Percentiles rank a stretch among this genome's conserved stretches.
phyloP scores from a whole-genome alignment of 2,797 vertebrate species.

The Falco naumanni region DNA sequence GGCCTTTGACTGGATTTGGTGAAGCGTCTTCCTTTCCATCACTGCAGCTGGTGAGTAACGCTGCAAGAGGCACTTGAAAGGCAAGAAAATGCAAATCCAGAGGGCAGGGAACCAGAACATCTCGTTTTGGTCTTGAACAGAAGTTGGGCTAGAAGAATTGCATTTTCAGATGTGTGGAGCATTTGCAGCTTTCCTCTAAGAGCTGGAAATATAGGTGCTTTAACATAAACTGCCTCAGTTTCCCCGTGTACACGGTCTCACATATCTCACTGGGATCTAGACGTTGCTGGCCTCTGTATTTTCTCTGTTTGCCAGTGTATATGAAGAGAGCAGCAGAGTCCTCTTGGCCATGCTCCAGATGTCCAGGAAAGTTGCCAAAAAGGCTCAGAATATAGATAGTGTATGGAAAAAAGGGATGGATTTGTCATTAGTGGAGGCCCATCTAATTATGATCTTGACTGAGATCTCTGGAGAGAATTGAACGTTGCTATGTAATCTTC shows the following conservation, averaged over 20 bases:
- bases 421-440: constrained; percentile 52
- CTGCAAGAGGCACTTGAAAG: neutral
- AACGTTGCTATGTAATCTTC: neutral
- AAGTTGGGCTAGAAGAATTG: neutral
- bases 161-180: neutral
- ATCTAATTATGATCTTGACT: constrained; percentile 41
- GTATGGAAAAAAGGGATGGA: neutral
- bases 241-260: neutral
- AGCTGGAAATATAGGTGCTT: neutral
- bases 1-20: neutral
- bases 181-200: neutral
- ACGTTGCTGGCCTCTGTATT: neutral
- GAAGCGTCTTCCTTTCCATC: neutral
- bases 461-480: constrained; percentile 33
- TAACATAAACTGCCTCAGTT: neutral
- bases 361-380: constrained; percentile 48
- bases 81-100: neutral
- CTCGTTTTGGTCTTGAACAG: neutral
- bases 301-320: neutral
- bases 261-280: neutral
- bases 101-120: neutral
- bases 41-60: neutral
- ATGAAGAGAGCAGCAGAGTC: neutral
- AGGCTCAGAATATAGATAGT: neutral
- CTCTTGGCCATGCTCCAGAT: constrained; percentile 23